Evolutionary conservation across 1,140 invertebrate species (phyloP).

Genomic region (Orius laevigatus): DNA sequence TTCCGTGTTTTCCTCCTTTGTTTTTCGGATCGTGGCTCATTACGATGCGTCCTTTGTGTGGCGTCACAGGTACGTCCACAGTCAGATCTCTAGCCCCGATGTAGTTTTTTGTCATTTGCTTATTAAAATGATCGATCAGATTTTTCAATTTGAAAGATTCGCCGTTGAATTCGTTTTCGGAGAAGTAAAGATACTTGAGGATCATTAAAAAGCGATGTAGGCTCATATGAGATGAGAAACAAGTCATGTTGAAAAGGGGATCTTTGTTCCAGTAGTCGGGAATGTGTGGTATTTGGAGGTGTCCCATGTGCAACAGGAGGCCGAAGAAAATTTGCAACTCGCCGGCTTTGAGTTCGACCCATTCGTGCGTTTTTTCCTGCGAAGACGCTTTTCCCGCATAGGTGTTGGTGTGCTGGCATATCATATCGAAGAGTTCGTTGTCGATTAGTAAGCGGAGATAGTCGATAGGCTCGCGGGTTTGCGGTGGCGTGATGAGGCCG

Average conservation of each 20-base stretch:
- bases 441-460: constrained; percentile 1
- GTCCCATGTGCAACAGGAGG: constrained; percentile 3
- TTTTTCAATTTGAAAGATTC: background rate
- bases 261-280: constrained; percentile 9
- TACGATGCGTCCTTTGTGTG: constrained; percentile 8
- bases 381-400: background rate
- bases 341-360: constrained; percentile 2
- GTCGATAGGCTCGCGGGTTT: background rate
- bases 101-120: background rate
- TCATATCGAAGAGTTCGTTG: background rate
- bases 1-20: constrained; percentile 5
- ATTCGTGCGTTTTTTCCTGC: constrained; percentile 3
- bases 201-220: constrained; percentile 7
- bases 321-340: constrained; percentile 5
- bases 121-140: constrained; percentile 4
- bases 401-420: background rate
- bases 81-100: background rate
- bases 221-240: constrained; percentile 10
- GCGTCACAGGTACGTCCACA: constrained; percentile 5
- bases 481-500: background rate
- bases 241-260: constrained; percentile 6
- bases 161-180: background rate
- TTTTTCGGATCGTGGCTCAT: constrained; percentile 6
- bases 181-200: constrained; percentile 4
- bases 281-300: constrained; percentile 9